Evolutionary conservation across 2,113 vertebrate species (phyloP), one percentile per base, ranked within the genome.

Genomic region (Nycticebus coucang): DNA sequence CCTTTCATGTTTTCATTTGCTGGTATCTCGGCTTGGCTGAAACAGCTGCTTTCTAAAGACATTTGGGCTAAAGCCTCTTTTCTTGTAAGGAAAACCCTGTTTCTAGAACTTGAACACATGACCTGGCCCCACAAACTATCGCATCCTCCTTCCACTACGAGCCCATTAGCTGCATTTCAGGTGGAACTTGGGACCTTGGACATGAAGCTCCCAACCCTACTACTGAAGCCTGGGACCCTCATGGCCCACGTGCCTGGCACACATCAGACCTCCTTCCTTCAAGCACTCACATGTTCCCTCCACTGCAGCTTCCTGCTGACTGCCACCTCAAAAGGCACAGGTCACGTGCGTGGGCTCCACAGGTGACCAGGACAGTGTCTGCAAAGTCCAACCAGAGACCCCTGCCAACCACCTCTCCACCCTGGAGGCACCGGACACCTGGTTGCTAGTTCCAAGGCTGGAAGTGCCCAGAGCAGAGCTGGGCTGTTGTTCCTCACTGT

Each of bases 201-300:
- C 14, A 7, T 2, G 0, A 2, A 9, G 5, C 7, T 1, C 37
- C 30, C 30, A 14, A 2, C 7, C 64, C 74, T 62, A 7, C 26
- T 6, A 1, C 35, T 5, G 5, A 13, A 7, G 57, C 4, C 2
- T 1, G 0, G 45, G 10, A 41, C 19, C 1, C 7, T 21, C 0
- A 0, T 3, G n/a, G 18, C 18, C 81, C 62, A 6, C 28, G 18
- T 10, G 5, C 66, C 18, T 5, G 37, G 33, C 0, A 4, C 4
- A 0, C 8, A 3, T 2, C 0, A 4, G 60, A 8, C 41, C 1
- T 1, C 30, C 14, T 19, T 2, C 9, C 10, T 4, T 1, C 7
- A 0, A 10, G 35, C 14, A 1, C 2, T 9, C 59, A 2, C 2
- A 9, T 0, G 4, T 1, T 15, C 33, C 13, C 68, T 26, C 1